Evolutionary conservation across 1,140 invertebrate genomes (phyloP), one percentile per base, ranked within the genome.

Genomic region (Eurytemora carolleeae): DNA sequence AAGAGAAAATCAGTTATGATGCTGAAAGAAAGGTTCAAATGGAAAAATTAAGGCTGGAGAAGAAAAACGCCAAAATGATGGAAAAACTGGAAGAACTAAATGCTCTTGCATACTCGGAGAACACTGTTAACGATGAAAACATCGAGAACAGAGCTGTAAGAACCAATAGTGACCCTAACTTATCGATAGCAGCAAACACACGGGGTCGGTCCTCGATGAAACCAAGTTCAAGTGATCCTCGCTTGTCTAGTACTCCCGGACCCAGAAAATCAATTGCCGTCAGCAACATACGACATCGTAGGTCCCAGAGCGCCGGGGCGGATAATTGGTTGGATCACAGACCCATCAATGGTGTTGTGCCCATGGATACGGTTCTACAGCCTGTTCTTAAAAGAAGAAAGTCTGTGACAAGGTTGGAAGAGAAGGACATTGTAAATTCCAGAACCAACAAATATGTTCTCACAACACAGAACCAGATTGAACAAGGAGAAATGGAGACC

Each of bases 401-500:
- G 69, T 89, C 89, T 0, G 78, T 95, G 0, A 83, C 81, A 0
- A 88, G 86, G 68, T 72, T 96, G 1, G 73, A 78, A 63, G 75
- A 77, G 0, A 81, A 79, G 61, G 85, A 91, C 69, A 76, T 91
- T 22, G 79, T 78, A 0, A 79, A 80, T 63, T 76, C 80, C 2
- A 82, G 84, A 64, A 82, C 82, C 24, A 84, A 81, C 0, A 91
- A 91, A 70, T 98, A 98, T 71, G 85, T 87, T 64, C 74, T 98
- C 1, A 83, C 92, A 22, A 83, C 88, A 0, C 92, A 97, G 73
- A 84, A 90, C 66, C 82, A 85, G 52, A 89, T 95, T 70, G 83
- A 84, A 0, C 83, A 86, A 67, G 94, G 92, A 0, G 87, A 93
- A 70, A 72, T 98, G 1, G 87, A 92, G 73, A 97, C 92, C 0